These are phyloP conservation scores for Schlechtendalia chinensis DNA, from an alignment of 1,140 invertebrate genomes.

Conservation along the genomic window DNA sequence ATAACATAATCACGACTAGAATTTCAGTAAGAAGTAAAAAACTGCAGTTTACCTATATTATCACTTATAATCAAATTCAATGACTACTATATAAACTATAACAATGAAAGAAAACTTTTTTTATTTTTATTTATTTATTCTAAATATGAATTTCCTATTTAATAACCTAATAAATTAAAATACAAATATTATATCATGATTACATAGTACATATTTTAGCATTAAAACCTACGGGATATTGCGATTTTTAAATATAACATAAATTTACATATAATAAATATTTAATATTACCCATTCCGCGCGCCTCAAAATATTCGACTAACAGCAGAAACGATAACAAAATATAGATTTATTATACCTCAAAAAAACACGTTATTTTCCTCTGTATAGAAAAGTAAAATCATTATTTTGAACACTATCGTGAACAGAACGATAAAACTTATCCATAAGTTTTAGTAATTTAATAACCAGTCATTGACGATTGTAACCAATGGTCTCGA, in stretches of 20 bases:
- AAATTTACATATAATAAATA: too few species aligned
- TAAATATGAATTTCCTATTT: too few species aligned
- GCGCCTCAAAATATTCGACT: not conserved
- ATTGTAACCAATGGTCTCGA: not conserved
- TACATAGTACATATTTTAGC: not conserved
- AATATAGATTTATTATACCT: not conserved
- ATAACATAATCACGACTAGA: not conserved
- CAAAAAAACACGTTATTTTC: not conserved
- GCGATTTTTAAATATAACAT: not conserved
- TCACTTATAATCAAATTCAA: not conserved
- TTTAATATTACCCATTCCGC: too few species aligned
- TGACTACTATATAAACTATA: too few species aligned
- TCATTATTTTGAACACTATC: not conserved
- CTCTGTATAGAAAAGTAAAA: not conserved
- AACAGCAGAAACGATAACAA: not conserved
- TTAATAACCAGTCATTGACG: too few species aligned
- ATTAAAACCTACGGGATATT: not conserved
- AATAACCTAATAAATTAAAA: not conserved
- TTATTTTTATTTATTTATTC: too few species aligned
- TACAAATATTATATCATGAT: slow-evolving; percentile 1
- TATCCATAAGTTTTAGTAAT: not conserved
- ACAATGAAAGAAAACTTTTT: too few species aligned
- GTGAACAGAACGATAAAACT: too few species aligned
- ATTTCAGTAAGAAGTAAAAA: not conserved
- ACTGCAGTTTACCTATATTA: not conserved